Conservation (phyloP, 2,113 vertebrate species). For the Hirundichthys speculiger region DNA sequence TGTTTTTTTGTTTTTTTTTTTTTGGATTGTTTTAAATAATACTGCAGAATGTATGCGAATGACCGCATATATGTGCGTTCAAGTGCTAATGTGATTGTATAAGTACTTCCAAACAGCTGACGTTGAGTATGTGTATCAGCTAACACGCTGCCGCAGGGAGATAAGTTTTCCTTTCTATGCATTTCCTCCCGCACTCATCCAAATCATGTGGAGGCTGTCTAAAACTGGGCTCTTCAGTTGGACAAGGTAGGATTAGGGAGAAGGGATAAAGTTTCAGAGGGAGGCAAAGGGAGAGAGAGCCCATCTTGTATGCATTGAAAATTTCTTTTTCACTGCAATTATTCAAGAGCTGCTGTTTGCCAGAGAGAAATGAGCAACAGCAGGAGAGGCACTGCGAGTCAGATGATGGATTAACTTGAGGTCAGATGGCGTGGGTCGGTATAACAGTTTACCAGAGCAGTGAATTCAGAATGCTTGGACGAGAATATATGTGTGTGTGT, state of each 20-base stretch:
- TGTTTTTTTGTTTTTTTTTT: slow-evolving; percentile 51
- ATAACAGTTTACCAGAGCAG: slow-evolving; percentile 44
- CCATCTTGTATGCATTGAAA: slow-evolving; percentile 85
- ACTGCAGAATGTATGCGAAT: slow-evolving; percentile 61
- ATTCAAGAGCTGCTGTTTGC: slow-evolving; percentile 79
- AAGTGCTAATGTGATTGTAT: neutral
- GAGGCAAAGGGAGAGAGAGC: slow-evolving; percentile 60
- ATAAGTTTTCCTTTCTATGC: slow-evolving; percentile 56
- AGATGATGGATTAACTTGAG: slow-evolving; percentile 67
- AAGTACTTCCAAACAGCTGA: slow-evolving; percentile 33
- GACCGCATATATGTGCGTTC: neutral
- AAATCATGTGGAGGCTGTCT: slow-evolving; percentile 34
- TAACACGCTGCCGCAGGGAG: slow-evolving; percentile 41
- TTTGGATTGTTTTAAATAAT: slow-evolving; percentile 64
- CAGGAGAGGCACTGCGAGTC: slow-evolving; percentile 50
- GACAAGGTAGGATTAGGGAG: slow-evolving; percentile 75
- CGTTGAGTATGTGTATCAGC: slow-evolving; percentile 49
- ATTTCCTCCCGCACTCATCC: slow-evolving; percentile 52
- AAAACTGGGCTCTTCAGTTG: slow-evolving; percentile 67
- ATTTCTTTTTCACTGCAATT: slow-evolving; percentile 81
- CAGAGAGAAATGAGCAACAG: slow-evolving; percentile 57
- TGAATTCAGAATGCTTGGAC: slow-evolving; percentile 31
- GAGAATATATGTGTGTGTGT: slow-evolving; percentile 19
- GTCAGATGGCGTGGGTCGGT: slow-evolving; percentile 57
- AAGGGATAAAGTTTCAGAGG: slow-evolving; percentile 73